Percentiles rank a stretch among this genome's conserved stretches.
Evolutionary conservation across 2,797 vertebrate genomes (phyloP).

Genomic region (Schizopygopsis pylzovi): DNA sequence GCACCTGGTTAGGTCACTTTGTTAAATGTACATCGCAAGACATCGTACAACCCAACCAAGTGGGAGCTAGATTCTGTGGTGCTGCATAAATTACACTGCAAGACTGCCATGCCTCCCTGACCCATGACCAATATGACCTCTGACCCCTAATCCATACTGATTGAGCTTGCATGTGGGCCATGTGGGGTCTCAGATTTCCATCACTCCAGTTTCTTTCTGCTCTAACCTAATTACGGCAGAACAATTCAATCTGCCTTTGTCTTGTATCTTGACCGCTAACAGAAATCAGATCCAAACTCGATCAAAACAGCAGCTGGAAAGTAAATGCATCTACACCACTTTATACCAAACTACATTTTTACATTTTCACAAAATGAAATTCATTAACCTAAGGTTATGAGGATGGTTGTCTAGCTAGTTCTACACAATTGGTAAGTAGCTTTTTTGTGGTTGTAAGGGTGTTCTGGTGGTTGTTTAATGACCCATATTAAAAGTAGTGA

Average conservation of each 20-base stretch:
- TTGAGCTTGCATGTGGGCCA: conserved; percentile 48
- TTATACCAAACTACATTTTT: conserved; percentile 16
- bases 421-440: neutral
- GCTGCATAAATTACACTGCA: conserved; percentile 35
- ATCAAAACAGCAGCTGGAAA: conserved; percentile 28
- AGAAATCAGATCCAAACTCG: conserved; percentile 35
- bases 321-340: conserved; percentile 7
- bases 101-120: conserved; percentile 40
- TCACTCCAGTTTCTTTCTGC: conserved; percentile 37
- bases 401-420: neutral
- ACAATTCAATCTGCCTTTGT: conserved; percentile 29
- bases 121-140: conserved; percentile 49
- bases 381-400: neutral
- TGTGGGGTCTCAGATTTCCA: conserved; percentile 41
- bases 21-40: neutral
- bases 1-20: neutral
- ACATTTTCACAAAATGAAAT: neutral
- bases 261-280: conserved; percentile 26
- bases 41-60: neutral
- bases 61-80: conserved; percentile 2
- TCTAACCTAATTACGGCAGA: conserved; percentile 19
- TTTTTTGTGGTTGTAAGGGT: conserved; percentile 4
- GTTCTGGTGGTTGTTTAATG: neutral
- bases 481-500: conserved; percentile 1
- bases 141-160: conserved; percentile 45